Evolutionary conservation across 2,797 vertebrate genomes (phyloP).

Genomic region (Molossus alvarezi): DNA sequence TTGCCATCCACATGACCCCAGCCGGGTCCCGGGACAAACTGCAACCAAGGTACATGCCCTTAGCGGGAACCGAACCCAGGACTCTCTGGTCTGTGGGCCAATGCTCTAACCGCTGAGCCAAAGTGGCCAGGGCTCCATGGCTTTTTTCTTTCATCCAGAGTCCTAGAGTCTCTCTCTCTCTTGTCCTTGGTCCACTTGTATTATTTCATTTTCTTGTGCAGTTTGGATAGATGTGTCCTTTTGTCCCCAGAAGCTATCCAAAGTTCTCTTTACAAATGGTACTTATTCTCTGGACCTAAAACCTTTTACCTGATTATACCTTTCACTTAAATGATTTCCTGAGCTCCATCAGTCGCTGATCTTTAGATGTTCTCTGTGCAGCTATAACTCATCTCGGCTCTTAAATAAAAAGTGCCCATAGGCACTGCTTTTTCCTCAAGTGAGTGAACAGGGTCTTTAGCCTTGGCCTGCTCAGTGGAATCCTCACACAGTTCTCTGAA

Average conservation of each 20-base stretch:
- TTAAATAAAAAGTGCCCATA: conserved; percentile 67
- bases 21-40: too few relatives aligned
- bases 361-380: conserved; percentile 71
- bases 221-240: conserved; percentile 31
- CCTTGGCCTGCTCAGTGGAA: neutral
- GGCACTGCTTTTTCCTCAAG: conserved; percentile 63
- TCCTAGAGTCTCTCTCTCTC: neutral
- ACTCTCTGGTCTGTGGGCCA: too few relatives aligned
- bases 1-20: too few relatives aligned
- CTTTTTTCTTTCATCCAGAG: neutral
- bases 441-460: conserved; percentile 54
- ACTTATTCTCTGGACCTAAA: conserved; percentile 67
- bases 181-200: conserved; percentile 35
- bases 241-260: conserved; percentile 65
- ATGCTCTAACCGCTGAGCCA: too few relatives aligned
- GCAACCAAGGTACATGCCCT: too few relatives aligned
- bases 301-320: conserved; percentile 69
- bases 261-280: conserved; percentile 66
- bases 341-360: conserved; percentile 73
- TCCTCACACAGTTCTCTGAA: conserved; percentile 62
- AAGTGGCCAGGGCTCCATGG: too few relatives aligned
- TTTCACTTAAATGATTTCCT: conserved; percentile 79
- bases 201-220: conserved; percentile 25
- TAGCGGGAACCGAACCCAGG: too few relatives aligned
- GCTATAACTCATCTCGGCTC: conserved; percentile 74